Conservation (phyloP, 92 coral and sea anemone species). For the Montipora capitata region DNA sequence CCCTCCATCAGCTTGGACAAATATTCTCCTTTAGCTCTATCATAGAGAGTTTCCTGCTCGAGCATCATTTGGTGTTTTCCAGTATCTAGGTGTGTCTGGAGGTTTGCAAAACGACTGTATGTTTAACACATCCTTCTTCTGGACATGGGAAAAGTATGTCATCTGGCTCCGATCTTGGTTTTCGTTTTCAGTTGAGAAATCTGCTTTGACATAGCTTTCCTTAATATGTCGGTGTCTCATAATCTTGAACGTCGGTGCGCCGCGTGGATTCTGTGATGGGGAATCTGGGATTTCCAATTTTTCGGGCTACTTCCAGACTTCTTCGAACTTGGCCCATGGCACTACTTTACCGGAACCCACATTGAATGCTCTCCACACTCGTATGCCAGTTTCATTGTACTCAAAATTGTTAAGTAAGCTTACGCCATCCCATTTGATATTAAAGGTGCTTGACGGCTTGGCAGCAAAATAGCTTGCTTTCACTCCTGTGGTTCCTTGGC, state of each 20-base stretch:
- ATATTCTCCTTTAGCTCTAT: conserved; percentile 33
- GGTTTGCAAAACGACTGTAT: conserved; percentile 12
- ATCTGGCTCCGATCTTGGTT: too few relatives aligned
- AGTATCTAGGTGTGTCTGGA: conserved; percentile 46
- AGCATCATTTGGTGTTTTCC: conserved; percentile 40
- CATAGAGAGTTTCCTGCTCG: conserved; percentile 37
- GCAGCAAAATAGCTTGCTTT: neutral
- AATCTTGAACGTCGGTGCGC: too few relatives aligned
- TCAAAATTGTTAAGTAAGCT: conserved; percentile 48
- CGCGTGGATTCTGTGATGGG: too few relatives aligned
- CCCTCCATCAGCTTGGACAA: conserved; percentile 33
- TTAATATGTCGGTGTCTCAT: too few relatives aligned
- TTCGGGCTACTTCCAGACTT: too few relatives aligned
- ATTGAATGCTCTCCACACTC: too few relatives aligned
- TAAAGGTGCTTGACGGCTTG: conserved; percentile 36
- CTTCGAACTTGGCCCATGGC: too few relatives aligned
- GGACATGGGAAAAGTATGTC: too few relatives aligned
- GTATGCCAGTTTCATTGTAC: neutral
- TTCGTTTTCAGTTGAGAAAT: too few relatives aligned
- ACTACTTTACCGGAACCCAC: too few relatives aligned
- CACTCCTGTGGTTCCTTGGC: conserved; percentile 40
- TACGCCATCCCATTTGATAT: conserved; percentile 41
- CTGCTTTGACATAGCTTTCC: too few relatives aligned
- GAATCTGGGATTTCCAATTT: too few relatives aligned
- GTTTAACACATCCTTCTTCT: conserved; percentile 12